Base-by-base conservation (phyloP, 2,113 vertebrate species). In the Mustela nigripes region DNA sequence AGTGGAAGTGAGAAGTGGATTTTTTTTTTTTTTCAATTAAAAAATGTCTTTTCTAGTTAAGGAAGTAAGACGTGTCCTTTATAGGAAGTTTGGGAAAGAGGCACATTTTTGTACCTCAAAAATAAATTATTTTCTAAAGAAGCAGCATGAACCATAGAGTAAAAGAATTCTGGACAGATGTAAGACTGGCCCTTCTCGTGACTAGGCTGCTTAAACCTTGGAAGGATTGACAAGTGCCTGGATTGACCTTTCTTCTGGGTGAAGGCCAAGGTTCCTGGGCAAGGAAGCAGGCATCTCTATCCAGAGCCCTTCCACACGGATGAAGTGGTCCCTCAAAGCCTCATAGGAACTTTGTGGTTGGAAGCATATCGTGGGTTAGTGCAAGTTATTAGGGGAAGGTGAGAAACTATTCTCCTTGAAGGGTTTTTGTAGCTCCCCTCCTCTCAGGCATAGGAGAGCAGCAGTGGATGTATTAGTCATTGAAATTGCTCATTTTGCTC, bases 41-140 rank as follows among this genome's bases (percentile, higher is more conserved):
- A 94, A 98, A 98, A 96, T 97, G 67, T 86, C 85, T 97, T 83
- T 95, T 93, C 95, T 97, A 97, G 97, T 95, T 97, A 90, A 89
- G 63, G 89, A 96, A 80, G 74, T 96, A 88, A 95, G 80, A 88
- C 5, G 33, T 81, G 63, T 94, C 56, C 60, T 67, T 96, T 96
- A 73, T 88, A 93, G 93, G 94, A 97, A 90, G 89, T 82, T 88
- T 95, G 48, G 84, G 31, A 89, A 92, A 91, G 67, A 91, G 86
- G n/a, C 56, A 71, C 26, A 65, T 88, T 97, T 98, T 96, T 81
- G 18, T 87, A 81, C 62, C n/a, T 93, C 71, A 91, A 63, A 97
- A 96, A 62, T 84, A 96, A 90, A 60, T 90, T 85, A 58, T n/a
- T 92, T 97, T 95, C 69, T 71, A 73, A 87, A 97, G 83, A 97